These are phyloP conservation scores for Athalia rosae DNA, from an alignment of 2,888 invertebrate genomes.

Conservation along the genomic window DNA sequence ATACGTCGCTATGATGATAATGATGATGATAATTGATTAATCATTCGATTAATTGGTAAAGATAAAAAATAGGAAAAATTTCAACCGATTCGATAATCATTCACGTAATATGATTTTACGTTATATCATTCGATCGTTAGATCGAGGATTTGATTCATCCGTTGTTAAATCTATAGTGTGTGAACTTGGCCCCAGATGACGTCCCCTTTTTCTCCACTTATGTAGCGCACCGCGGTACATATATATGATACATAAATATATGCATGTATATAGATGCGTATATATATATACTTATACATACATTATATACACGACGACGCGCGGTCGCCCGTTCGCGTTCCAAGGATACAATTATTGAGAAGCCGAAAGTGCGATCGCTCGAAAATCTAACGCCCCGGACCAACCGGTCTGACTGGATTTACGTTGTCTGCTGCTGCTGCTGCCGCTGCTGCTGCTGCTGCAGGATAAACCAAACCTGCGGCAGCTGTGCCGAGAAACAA, in stretches of 20 bases:
- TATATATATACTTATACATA: neutral
- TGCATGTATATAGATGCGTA: neutral
- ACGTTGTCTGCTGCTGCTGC: conserved; percentile 1
- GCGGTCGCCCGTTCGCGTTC: conserved; percentile 44
- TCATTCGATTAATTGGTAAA: too few species aligned
- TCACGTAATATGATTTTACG: too few species aligned
- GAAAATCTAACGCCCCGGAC: conserved; percentile 73
- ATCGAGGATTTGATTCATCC: too few species aligned
- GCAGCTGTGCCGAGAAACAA: conserved; percentile 17
- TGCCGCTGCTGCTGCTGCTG: too few species aligned
- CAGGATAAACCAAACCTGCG: conserved; percentile 17
- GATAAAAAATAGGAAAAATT: too few species aligned
- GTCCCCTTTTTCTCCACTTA: neutral
- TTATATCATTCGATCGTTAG: too few species aligned
- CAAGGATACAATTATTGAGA: conserved; percentile 72
- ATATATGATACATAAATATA: neutral
- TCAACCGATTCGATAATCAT: too few species aligned
- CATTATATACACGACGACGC: neutral
- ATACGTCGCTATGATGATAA: neutral
- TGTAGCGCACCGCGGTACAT: conserved; percentile 7
- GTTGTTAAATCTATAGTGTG: too few species aligned
- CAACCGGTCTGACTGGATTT: conserved; percentile 73
- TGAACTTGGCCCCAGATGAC: too few species aligned
- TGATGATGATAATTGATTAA: too few species aligned
- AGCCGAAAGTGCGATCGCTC: conserved; percentile 74